These are phyloP conservation scores for Paramuricea clavata DNA, from an alignment of 92 coral and sea anemone species.

Conservation along the genomic window DNA sequence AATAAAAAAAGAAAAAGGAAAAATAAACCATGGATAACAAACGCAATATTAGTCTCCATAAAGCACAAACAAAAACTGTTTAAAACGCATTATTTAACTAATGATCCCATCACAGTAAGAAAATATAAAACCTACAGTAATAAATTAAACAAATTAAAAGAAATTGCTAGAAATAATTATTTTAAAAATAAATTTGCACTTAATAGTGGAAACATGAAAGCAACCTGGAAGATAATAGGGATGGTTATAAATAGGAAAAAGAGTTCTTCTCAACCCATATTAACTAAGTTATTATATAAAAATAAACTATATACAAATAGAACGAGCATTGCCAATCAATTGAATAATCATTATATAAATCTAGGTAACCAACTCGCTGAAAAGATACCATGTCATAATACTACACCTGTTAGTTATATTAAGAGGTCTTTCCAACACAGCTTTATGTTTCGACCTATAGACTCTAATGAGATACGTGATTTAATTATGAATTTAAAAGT, in stretches of 20 bases:
- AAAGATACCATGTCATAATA: constrained; percentile 53
- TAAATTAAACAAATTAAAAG: constrained; percentile 60
- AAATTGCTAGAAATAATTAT: no score
- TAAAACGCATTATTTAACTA: constrained; percentile 59
- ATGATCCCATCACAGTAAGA: constrained; percentile 59
- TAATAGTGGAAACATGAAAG: constrained; percentile 58
- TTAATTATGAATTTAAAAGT: constrained; percentile 30
- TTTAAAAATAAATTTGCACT: constrained; percentile 27
- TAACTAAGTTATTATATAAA: constrained; percentile 51
- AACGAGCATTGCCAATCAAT: constrained; percentile 47
- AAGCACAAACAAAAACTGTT: constrained; percentile 57
- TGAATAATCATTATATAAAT: no score
- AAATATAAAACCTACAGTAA: constrained; percentile 57
- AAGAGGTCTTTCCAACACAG: constrained; percentile 57
- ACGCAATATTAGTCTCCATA: constrained; percentile 59
- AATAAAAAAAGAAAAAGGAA: constrained; percentile 50
- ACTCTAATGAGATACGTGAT: no score
- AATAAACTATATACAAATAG: constrained; percentile 56
- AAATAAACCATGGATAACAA: constrained; percentile 66
- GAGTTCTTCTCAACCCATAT: constrained; percentile 18
- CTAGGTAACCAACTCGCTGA: constrained; percentile 48
- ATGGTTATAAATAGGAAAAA: constrained; percentile 64
- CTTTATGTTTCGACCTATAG: no score
- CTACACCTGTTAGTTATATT: constrained; percentile 47
- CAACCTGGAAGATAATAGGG: constrained; percentile 66